Base-by-base conservation (phyloP, 1,140 invertebrate genomes). In the Frieseomelitta varia region DNA sequence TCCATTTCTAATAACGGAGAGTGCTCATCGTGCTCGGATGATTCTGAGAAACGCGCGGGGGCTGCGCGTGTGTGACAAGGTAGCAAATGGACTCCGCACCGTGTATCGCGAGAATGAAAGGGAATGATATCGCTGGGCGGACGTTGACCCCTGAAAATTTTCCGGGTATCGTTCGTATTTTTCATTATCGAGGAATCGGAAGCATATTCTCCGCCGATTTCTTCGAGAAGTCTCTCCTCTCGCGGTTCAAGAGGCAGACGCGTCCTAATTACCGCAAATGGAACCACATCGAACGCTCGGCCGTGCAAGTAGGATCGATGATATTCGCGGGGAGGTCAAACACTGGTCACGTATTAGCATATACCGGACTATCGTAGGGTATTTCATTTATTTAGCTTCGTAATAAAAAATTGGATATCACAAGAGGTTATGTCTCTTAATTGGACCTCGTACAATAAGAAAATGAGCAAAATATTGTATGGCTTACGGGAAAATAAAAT, bases 1-100 rank as follows among this genome's bases (percentile, higher is more conserved):
- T 88, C 78, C 76, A 77, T 68, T 88, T 87, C 82, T 85, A 88
- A 88, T 88, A 88, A 88, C 87, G 73, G 63, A 88, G 87, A 88
- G 87, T 88, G 87, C 87, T 87, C 87, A 85, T 88, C 77, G 73
- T 69, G 78, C 74, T 77, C 34, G 82, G 39, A 88, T 77, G 85
- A 87, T 77, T 72, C 65, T 55, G 61, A 81, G 77, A 78, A 56
- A 84, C 55, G 79, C 55, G 79, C 12, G 14, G 27, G 30, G 14
- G 30, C 34, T 30, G 39, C 30, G 19, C 58, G 34, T 15, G 47
- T 61, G 55, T 73, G 56, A 63, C 55, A 55, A 79, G 12, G 65
- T 55, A 53, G 51, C 63, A 56, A 53, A 55, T 79, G 77, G 65
- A 34, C 47, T 24, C 58, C 56, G 63, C 19, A 0, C 39, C 39